These are phyloP conservation scores for Oryzias curvinotus DNA, from an alignment of 2,113 vertebrate genomes.

Conservation along the genomic window DNA sequence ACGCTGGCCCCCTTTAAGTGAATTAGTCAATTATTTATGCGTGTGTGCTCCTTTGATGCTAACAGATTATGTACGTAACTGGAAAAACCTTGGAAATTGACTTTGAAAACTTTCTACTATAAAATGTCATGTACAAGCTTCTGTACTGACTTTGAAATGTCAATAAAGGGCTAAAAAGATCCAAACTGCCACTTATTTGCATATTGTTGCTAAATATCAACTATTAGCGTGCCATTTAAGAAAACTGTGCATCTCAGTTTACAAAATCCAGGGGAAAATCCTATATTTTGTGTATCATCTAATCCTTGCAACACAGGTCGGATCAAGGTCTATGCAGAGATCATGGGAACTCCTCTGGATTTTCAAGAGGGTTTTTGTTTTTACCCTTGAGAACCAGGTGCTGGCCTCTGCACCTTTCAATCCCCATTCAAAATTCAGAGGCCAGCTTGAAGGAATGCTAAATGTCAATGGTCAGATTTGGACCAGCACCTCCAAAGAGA, in stretches of 20 bases:
- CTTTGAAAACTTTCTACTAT: conserved; percentile 76
- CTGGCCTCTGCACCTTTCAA: conserved; percentile 80
- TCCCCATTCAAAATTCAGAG: conserved; percentile 81
- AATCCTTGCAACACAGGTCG: conserved; percentile 83
- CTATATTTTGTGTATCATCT: conserved; percentile 80
- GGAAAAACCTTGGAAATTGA: conserved; percentile 75
- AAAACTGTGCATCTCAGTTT: conserved; percentile 71
- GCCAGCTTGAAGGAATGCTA: conserved; percentile 76
- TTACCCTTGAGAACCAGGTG: conserved; percentile 79
- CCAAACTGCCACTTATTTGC: conserved; percentile 16
- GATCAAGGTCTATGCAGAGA: conserved; percentile 85
- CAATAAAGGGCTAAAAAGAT: conserved; percentile 67
- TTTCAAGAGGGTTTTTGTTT: conserved; percentile 94
- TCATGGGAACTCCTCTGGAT: conserved; percentile 88
- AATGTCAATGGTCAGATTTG: conserved; percentile 79
- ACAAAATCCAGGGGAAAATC: conserved; percentile 76
- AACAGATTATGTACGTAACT: conserved; percentile 83
- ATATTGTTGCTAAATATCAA: conserved; percentile 23
- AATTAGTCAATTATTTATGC: conserved; percentile 84
- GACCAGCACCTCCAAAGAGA: conserved; percentile 73
- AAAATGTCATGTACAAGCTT: conserved; percentile 70
- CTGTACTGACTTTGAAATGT: conserved; percentile 70
- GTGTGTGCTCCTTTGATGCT: conserved; percentile 83
- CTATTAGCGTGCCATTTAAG: conserved; percentile 64
- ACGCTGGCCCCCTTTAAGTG: conserved; percentile 79